Evolutionary conservation across 2,888 invertebrate genomes (phyloP).

Genomic region (Syrphus vitripennis): DNA sequence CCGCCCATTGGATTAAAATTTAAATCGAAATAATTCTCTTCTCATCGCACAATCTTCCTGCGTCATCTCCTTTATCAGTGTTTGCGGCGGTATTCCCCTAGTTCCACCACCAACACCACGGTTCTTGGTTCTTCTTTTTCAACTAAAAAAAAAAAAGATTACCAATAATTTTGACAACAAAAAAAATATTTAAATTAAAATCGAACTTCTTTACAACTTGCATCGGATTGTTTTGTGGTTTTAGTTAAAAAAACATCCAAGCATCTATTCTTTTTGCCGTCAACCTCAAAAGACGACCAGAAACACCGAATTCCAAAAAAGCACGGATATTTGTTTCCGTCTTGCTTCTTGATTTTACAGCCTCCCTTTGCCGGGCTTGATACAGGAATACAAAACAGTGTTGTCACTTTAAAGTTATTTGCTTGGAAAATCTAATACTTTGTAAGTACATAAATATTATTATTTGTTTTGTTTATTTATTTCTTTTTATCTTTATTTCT

Average conservation of each 20-base stretch:
- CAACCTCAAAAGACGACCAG: not conserved
- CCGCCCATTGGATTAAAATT: conserved; percentile 68
- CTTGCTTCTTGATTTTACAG: conserved; percentile 22
- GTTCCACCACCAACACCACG: not conserved
- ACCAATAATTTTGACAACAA: not conserved
- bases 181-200: conserved; percentile 13
- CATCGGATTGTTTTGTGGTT: not conserved
- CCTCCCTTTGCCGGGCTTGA: conserved; percentile 31
- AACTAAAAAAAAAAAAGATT: not conserved
- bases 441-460: conserved; percentile 28
- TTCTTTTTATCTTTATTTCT: not conserved
- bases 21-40: conserved; percentile 62
- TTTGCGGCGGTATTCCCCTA: conserved; percentile 38
- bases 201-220: not conserved
- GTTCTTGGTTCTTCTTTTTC: not conserved
- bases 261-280: not conserved
- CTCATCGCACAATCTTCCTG: conserved; percentile 65
- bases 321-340: conserved; percentile 28
- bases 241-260: not conserved
- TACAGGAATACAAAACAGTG: conserved; percentile 31
- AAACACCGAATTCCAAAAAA: conserved; percentile 2
- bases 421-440: conserved; percentile 21
- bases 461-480: not conserved
- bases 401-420: conserved; percentile 38
- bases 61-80: conserved; percentile 68